phyloP scores from a whole-genome alignment of 2,113 vertebrate genomes.

The Spizaetus ornatus region DNA sequence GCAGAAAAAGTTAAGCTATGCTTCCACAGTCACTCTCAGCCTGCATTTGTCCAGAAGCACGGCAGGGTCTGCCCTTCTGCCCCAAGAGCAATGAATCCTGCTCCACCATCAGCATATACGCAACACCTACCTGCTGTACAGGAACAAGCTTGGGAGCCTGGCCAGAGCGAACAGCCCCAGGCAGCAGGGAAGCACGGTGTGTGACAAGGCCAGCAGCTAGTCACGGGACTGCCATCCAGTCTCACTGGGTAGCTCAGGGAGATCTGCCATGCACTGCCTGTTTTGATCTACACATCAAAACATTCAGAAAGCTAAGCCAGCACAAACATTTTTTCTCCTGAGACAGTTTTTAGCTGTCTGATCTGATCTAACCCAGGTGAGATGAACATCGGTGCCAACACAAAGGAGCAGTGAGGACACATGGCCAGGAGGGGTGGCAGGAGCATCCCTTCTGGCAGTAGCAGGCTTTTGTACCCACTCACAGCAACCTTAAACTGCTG shows the following conservation, averaged over 20 bases:
- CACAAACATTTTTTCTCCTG: background rate
- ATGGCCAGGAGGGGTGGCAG: background rate
- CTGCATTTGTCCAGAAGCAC: background rate
- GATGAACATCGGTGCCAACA: background rate
- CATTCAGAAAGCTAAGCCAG: background rate
- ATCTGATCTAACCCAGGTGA: background rate
- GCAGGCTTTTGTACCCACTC: background rate
- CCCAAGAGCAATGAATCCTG: accelerated
- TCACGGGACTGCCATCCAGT: accelerated
- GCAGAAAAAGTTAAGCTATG: background rate
- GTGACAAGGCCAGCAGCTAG: background rate
- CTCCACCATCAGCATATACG: background rate
- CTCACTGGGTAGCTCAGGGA: background rate
- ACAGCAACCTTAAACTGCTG: background rate
- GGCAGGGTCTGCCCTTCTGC: background rate
- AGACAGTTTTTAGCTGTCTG: background rate
- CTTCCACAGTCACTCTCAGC: background rate
- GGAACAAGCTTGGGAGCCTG: too few species aligned
- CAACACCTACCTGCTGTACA: accelerated
- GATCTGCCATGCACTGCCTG: accelerated
- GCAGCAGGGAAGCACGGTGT: accelerated
- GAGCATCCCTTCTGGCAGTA: background rate
- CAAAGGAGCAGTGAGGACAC: background rate
- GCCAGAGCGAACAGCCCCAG: accelerated
- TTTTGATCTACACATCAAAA: background rate